Conservation (phyloP, 2,113 vertebrate species). For the Labeo rohita region DNA sequence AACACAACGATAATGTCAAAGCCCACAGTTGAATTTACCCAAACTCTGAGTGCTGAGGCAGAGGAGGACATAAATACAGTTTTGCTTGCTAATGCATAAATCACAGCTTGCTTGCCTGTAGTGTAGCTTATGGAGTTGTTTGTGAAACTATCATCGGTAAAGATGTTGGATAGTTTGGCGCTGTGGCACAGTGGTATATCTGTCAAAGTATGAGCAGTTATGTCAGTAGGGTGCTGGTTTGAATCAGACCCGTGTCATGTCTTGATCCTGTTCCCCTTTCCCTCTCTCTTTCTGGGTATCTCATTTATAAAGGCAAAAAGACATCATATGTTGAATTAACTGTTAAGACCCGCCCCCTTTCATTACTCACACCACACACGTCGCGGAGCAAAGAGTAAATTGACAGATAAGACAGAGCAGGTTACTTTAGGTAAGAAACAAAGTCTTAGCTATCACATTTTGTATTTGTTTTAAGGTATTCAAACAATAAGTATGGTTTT, state of each 20-base stretch:
- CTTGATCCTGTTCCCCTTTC: neutral
- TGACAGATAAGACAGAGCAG: no score
- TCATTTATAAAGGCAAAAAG: neutral
- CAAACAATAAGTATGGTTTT: no score
- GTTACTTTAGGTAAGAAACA: no score
- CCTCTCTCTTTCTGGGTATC: neutral
- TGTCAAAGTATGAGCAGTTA: neutral
- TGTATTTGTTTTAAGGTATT: no score
- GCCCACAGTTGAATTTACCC: neutral
- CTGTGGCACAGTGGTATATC: neutral
- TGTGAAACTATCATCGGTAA: neutral
- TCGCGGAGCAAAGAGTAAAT: no score
- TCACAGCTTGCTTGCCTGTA: neutral
- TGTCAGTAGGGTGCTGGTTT: neutral
- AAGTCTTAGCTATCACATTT: no score
- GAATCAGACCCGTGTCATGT: neutral
- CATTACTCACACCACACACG: no score
- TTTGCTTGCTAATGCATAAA: slow-evolving; percentile 4
- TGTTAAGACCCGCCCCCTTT: no score
- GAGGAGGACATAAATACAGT: neutral
- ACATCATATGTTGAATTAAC: no score
- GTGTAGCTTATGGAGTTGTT: neutral
- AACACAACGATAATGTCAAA: slow-evolving; percentile 16
- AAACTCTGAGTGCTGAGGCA: neutral
- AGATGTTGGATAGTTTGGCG: neutral